Base-by-base conservation (phyloP, 1,140 invertebrate species). In the Thrips palmi region DNA sequence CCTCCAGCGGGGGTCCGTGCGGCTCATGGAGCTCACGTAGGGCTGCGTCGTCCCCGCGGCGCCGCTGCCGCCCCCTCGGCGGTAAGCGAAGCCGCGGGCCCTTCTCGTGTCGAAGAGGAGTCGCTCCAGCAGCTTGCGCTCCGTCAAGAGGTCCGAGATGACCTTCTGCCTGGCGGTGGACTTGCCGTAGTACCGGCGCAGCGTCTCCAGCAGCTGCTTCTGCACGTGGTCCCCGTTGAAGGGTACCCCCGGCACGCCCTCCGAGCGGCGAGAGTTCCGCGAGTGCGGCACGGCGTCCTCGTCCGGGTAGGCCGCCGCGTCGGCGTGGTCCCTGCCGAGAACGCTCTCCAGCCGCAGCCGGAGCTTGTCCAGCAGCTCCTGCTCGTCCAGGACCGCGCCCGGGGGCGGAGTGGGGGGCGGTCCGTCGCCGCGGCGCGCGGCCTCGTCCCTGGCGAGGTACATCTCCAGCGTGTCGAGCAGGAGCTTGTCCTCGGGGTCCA, bases 61-160 rank as follows among this genome's bases (percentile, higher is more conserved):
- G 28, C 15, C 4, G 17, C 30, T 22, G 28, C 17, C n/a, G 24
- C 39, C 33, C 29, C 33, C 57, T 33, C 64, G 45, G 5, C 62
- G 60, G 21, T 67, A 64, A 20, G 69, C 56, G 47, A 77, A 77
- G 0, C 70, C 65, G 47, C 74, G 67, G 3, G 74, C 67, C 49
- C 74, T 72, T 42, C 74, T 61, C 29, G 77, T 54, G 49, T 77
- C 73, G 47, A 76, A 75, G 47, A 77, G 77, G 2, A 78, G 54
- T 47, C 69, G 76, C 53, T 77, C 74, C 36, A 79, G 55, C 1
- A 74, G 58, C 49, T 73, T 77, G 36, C 72, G 62, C 52, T 79
- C 71, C 2, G 71, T 77, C 23, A 78, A 52, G 17, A 78, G 60
- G 48, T 77, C 71, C 36, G 71, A 71, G 46, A 80, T 71, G 8